Evolutionary conservation across 2,113 vertebrate genomes (phyloP), one percentile per base, ranked within the genome.

Genomic region (Illadopsis cleaveri): DNA sequence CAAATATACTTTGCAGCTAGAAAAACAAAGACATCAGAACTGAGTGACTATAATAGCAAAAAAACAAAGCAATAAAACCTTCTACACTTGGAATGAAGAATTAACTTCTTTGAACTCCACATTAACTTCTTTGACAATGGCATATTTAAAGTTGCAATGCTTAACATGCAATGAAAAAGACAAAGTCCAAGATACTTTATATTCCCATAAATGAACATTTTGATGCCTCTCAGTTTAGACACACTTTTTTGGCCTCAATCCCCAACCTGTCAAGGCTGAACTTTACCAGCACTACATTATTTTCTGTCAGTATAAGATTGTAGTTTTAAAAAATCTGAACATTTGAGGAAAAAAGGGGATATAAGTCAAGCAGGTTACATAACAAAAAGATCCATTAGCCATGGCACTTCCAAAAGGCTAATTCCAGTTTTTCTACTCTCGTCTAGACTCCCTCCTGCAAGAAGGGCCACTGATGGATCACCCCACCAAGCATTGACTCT

Each of bases 1-100:
- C 99, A 31, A 99, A 99, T 89, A 98, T 98, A 87, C 98, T 99
- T 87, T 99, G 99, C 58, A 99, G 98, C 99, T 99, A 95, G 28
- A 95, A 95, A 94, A 92, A 82, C 25, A 10, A 24, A 96, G 69
- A 42, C 16, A 73, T 16, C 50, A 54, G 15, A 78, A 92, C 44
- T 69, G 15, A 89, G 25, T 40, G 45, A 91, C 10, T 42, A 83
- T 23, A 75, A 58, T 0, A 91, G 61, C 30, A 47, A 82, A 77
- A 87, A 65, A 24, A 33, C 5, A 64, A 1, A 23, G 19, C 15
- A 70, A 21, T 75, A 54, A 90, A 31, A 73, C 7, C 56, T 53
- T 60, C 3, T 58, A 64, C 31, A 44, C 6, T 33, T 28, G n/a
- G 50, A 73, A 45, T 22, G 68, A 45, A 48, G 38, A 93, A 86